phyloP scores from a whole-genome alignment of 2,888 invertebrate genomes.

The Calameuta pallipes region DNA sequence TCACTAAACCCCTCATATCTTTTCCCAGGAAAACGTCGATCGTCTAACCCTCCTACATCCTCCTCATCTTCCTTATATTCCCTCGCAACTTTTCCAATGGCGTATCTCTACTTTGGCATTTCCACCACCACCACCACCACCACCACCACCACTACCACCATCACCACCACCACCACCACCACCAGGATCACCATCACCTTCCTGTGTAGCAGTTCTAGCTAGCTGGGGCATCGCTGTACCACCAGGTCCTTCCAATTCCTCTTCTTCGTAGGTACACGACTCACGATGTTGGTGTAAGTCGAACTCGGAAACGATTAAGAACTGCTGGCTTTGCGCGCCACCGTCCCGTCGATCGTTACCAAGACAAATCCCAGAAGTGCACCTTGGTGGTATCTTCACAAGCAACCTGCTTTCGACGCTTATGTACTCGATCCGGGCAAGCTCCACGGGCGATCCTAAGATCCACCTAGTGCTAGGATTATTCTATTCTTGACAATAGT shows the following conservation, averaged over 20 bases:
- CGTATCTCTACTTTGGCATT: neutral
- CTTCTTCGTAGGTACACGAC: neutral
- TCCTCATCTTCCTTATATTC: neutral
- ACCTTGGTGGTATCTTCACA: constrained; percentile 35
- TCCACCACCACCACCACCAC: neutral
- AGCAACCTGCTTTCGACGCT: neutral
- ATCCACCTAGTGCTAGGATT: neutral
- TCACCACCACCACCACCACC: neutral
- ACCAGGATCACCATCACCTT: neutral
- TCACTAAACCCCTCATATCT: neutral
- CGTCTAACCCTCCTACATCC: neutral
- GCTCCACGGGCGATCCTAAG: neutral
- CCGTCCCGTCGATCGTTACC: constrained; percentile 44
- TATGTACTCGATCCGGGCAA: neutral
- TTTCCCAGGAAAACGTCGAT: neutral
- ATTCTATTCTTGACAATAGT: neutral
- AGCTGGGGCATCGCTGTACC: neutral
- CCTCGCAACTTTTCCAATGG: neutral
- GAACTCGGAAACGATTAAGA: constrained; percentile 34
- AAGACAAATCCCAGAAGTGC: constrained; percentile 51
- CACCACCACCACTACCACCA: too few species aligned
- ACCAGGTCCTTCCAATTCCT: neutral
- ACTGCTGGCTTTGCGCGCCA: constrained; percentile 42
- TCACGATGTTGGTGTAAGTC: neutral
- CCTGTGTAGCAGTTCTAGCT: neutral